phyloP scores from a whole-genome alignment of 2,888 invertebrate species.

The Drosophila anomalipes region DNA sequence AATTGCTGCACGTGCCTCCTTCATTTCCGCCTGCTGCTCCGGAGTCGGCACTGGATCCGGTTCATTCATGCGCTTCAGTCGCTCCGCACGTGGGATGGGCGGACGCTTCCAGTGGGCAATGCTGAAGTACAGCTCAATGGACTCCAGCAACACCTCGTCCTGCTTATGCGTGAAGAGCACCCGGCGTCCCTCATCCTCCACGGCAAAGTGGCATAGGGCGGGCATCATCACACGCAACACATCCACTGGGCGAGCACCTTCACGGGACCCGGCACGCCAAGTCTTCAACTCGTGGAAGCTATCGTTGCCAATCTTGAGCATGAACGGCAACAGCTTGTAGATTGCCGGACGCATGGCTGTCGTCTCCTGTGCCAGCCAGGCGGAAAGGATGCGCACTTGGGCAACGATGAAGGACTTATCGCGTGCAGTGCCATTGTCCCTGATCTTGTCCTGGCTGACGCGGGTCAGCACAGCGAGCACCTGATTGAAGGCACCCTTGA shows the following conservation, averaged over 20 bases:
- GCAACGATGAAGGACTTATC: slow-evolving; percentile 94
- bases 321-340: slow-evolving; percentile 92
- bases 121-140: slow-evolving; percentile 93
- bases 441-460: slow-evolving; percentile 91
- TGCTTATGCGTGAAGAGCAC: slow-evolving; percentile 91
- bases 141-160: slow-evolving; percentile 92
- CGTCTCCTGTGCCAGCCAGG: slow-evolving; percentile 97
- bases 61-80: slow-evolving; percentile 90
- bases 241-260: slow-evolving; percentile 87
- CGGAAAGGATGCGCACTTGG: slow-evolving; percentile 92
- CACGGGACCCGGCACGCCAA: slow-evolving; percentile 89
- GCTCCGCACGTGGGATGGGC: slow-evolving; percentile 92
- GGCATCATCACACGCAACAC: slow-evolving; percentile 93
- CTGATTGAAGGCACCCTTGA: slow-evolving; percentile 95
- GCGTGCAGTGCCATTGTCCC: slow-evolving; percentile 88
- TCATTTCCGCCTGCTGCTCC: slow-evolving; percentile 92
- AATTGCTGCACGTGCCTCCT: slow-evolving; percentile 93
- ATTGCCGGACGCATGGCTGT: slow-evolving; percentile 94
- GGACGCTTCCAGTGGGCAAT: slow-evolving; percentile 94
- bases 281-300: slow-evolving; percentile 91
- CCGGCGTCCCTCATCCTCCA: slow-evolving; percentile 94
- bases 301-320: slow-evolving; percentile 92
- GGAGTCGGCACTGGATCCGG: slow-evolving; percentile 91
- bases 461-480: slow-evolving; percentile 91
- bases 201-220: slow-evolving; percentile 95